phyloP scores from a whole-genome alignment of 2,888 invertebrate species.

The Tupiocoris notatus region DNA sequence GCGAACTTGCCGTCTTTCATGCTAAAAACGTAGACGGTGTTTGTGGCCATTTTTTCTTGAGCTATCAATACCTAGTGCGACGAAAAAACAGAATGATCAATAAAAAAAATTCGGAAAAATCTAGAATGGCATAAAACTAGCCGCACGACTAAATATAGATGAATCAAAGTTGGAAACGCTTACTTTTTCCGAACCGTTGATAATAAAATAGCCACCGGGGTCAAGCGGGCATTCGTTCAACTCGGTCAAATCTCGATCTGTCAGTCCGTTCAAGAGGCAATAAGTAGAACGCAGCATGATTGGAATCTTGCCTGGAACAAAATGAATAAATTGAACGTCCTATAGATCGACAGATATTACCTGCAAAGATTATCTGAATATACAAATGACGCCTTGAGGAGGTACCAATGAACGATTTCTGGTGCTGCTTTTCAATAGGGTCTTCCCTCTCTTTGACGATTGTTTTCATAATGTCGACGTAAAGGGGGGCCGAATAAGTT shows the following conservation, averaged over 20 bases:
- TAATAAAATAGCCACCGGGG: conserved; percentile 99
- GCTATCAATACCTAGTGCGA: conserved; percentile 79
- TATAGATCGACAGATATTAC: no score
- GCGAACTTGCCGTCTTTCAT: conserved; percentile 99
- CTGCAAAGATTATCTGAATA: no score
- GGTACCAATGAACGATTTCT: conserved; percentile 67
- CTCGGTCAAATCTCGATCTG: conserved; percentile 98
- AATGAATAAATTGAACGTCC: no score
- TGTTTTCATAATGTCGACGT: conserved; percentile 98
- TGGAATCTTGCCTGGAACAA: conserved; percentile 86
- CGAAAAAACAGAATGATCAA: neutral
- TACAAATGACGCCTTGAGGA: no score
- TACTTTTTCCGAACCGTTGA: conserved; percentile 97
- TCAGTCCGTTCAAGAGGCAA: conserved; percentile 88
- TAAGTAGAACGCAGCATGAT: conserved; percentile 99
- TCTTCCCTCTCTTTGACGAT: conserved; percentile 88
- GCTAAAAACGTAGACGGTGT: conserved; percentile 98
- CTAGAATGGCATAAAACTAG: no score
- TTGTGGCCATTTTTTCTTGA: conserved; percentile 99
- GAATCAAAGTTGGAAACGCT: neutral
- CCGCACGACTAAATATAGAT: neutral
- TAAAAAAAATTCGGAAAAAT: no score
- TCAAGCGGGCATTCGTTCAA: conserved; percentile 98
- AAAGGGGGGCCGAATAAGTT: conserved; percentile 96
- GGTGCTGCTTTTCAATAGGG: conserved; percentile 71